Conservation (phyloP, 2,797 vertebrate species). For the Lacerta agilis region DNA sequence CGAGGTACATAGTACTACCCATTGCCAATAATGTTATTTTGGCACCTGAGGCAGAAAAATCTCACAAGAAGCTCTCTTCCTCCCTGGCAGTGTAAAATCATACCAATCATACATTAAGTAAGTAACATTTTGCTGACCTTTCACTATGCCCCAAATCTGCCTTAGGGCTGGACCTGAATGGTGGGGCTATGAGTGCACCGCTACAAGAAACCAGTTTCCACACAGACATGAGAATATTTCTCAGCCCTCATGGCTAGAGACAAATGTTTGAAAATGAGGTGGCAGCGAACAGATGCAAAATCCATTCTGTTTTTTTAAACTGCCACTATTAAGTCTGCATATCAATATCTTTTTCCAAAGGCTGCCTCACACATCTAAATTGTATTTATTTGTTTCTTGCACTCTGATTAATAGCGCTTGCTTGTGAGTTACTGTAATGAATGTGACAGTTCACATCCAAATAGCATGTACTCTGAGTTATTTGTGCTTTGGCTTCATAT, state of each 20-base stretch:
- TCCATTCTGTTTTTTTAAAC: conserved; percentile 14
- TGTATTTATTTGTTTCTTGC: not conserved
- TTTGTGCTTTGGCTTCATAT: not conserved
- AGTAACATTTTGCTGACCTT: not conserved
- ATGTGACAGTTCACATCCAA: not conserved
- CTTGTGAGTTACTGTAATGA: not conserved
- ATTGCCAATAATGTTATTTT: not conserved
- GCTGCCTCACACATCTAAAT: not conserved
- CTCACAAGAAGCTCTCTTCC: not conserved
- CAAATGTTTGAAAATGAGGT: not conserved
- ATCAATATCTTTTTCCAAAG: not conserved
- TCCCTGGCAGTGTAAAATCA: not conserved
- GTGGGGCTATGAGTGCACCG: not conserved
- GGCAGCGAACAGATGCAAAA: not conserved
- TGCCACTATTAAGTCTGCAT: conserved; percentile 3
- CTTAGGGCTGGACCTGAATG: not conserved
- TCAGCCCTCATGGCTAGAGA: not conserved
- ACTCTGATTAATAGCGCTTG: not conserved
- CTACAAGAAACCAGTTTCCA: not conserved
- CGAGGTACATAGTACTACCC: not conserved
- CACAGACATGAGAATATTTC: not conserved
- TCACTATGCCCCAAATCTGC: not conserved
- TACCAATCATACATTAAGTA: not conserved
- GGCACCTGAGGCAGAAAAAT: not conserved
- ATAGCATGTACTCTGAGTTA: not conserved